Evolutionary conservation across 2,113 vertebrate genomes (phyloP).

Genomic region (Nyctibius bracteatus): DNA sequence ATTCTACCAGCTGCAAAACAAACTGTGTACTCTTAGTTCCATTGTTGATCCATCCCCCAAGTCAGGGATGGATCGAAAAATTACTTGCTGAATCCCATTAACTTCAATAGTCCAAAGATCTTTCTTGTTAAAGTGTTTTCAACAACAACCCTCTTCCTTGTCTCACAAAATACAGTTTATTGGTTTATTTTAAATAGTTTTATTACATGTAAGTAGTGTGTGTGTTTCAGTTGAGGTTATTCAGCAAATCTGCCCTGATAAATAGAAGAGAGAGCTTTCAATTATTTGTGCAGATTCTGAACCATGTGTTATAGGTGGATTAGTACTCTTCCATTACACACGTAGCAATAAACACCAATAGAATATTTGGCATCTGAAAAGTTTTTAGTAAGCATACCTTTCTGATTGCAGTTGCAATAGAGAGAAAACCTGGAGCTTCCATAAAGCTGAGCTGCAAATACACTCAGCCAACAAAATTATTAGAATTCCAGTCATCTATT

Average conservation of each 20-base stretch:
- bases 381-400: neutral
- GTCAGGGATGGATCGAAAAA: neutral
- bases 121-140: neutral
- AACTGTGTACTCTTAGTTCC: neutral
- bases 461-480: neutral
- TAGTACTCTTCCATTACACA: neutral
- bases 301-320: neutral
- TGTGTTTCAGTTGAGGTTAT: neutral
- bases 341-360: neutral
- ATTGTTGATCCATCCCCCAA: no score
- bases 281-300: neutral
- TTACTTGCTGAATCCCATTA: neutral
- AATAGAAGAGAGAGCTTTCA: neutral
- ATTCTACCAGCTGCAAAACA: neutral
- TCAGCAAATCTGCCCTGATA: neutral
- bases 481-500: neutral
- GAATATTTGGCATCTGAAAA: neutral
- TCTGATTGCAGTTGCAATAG: neutral
- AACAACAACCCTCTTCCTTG: neutral
- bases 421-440: neutral
- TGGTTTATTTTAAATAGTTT: neutral
- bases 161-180: neutral
- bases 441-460: neutral
- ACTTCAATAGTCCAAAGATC: neutral
- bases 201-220: neutral